Base-by-base conservation (phyloP, 2,113 vertebrate genomes). In the Onychorhynchus coronatus region DNA sequence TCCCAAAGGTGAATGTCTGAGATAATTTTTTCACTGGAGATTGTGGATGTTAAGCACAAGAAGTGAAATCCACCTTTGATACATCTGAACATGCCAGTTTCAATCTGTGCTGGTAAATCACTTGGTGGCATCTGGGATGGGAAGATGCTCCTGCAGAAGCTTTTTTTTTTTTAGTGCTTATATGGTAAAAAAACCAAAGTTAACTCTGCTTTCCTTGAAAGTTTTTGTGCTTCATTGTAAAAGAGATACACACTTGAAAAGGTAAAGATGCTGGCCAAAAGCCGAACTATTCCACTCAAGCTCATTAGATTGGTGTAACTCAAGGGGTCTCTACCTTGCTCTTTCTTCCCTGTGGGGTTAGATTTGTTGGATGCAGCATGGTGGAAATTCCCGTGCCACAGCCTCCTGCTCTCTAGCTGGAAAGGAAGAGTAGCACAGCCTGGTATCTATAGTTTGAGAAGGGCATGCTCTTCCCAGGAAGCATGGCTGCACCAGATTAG, bases 71-170 rank as follows among this genome's bases (percentile, higher is more conserved):
- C 76, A 20, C 16, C 33, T n/a, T 65, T 62, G 41, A 28, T 53
- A 30, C 30, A 8, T 73, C 53, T 83, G 53, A 53, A 46, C 31
- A 16, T 46, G 14, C 55, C 18, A 11, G 6, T 77, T 81, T 62
- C 37, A 15, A 12, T 53, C 24, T 2, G 0, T 66, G 55, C 76
- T 80, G 47, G 39, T 35, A 46, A 19, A 62, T 79, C 8, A 14
- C 25, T 59, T 6, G 1, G 3, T 77, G 19, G 24, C 24, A 10
- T 37, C 37, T 3, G 1, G 46, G 19, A 30, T 2, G 1, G n/a
- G 53, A 88, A 86, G 63, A 25, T 61, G 14, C 11, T 75, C 9
- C 35, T 75, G 50, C 25, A 73, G 33, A 63, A 81, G 13, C 8
- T 13, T 28, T 39, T 9, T 42, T 41, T 85, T 56, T 46, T 53